Base-by-base conservation (phyloP, 35 echinoderm and acorn worm genomes). In the Anneissia japonica region DNA sequence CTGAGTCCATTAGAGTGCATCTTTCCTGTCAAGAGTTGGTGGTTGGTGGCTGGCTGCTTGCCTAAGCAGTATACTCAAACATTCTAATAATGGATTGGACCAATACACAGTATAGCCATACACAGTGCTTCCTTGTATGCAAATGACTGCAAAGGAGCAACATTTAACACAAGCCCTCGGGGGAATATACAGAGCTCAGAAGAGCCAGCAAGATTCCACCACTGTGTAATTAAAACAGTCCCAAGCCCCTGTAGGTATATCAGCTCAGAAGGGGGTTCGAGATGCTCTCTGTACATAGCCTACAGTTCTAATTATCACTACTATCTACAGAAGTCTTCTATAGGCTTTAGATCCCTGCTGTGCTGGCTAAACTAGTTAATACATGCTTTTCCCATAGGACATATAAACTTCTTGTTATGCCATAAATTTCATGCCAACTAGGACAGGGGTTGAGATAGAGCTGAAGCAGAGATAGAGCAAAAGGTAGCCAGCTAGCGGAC, bases 251-350 rank as follows among this genome's bases (percentile, higher is more conserved):
- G 51, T 23, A 64, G 51, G 51, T 64, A 23, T 64, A 23, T 64
- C 26, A 9, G 7, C 51, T 64, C 51, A 64, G 51, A 64, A 12
- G 51, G 51, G 51, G 51, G 51, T 64, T 64, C 21, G 21, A 64
- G 51, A 64, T 64, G 51, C 51, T 64, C 51, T 64, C 51, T 64
- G 51, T 64, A 64, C 51, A 64, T 64, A 64, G 51, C 51, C 51
- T 64, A 64, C 51, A 64, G 51, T 64, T 12, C 51, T 26, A 64
- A 64, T 64, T 64, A 64, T 64, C 21, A 64, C 6, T 16, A 26
- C 7, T 64, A 64, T 64, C 51, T 64, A 64, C 51, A 26, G 51
- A 19, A 23, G 51, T 19, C 51, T 64, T 64, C 51, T 64, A 64
- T 64, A 26, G 51, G 26, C 51, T 64, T 23, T 45, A 9, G 26